Percentiles rank a stretch among this genome's conserved stretches.
Evolutionary conservation across 2,113 vertebrate species (phyloP).

Genomic region (Lampris megalopsis): DNA sequence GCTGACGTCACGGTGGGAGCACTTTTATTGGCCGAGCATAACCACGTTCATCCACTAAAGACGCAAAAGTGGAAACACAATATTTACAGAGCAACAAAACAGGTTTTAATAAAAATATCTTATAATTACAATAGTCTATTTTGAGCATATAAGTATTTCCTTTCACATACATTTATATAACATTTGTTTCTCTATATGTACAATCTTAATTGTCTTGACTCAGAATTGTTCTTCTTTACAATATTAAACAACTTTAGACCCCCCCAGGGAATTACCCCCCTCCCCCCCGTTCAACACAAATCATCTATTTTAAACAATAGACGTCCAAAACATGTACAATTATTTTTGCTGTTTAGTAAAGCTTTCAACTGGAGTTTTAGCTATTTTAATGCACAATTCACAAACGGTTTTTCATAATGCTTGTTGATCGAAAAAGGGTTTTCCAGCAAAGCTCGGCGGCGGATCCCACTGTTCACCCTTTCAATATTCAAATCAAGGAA

Average conservation of each 20-base stretch:
- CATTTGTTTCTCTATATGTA: constrained; percentile 95
- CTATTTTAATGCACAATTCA: constrained; percentile 80
- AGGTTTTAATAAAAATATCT: constrained; percentile 99
- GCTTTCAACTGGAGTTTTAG: constrained; percentile 89
- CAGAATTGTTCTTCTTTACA: constrained; percentile 91
- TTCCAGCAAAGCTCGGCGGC: constrained; percentile 35
- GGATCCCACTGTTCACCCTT: constrained; percentile 44
- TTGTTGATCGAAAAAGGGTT: constrained; percentile 36
- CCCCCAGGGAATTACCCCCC: constrained; percentile 84
- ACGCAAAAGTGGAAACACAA: constrained; percentile 83
- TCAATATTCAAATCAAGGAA: constrained; percentile 25
- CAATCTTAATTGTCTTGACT: constrained; percentile 92
- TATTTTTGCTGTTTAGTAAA: constrained; percentile 92
- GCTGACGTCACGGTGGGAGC: constrained; percentile 71
- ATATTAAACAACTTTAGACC: constrained; percentile 90
- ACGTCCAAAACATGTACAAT: constrained; percentile 91
- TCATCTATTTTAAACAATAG: constrained; percentile 99
- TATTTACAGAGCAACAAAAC: constrained; percentile 96
- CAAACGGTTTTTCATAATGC: constrained; percentile 52
- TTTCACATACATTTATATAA: constrained; percentile 97
- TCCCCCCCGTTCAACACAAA: constrained; percentile 89
- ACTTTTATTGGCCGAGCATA: constrained; percentile 77
- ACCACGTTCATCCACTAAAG: constrained; percentile 78
- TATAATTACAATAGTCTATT: constrained; percentile 99
- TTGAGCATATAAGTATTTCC: constrained; percentile 93